Percentiles rank a stretch among this genome's conserved stretches.
phyloP scores from a whole-genome alignment of 2,113 vertebrate genomes.

The Antigone vipio region DNA sequence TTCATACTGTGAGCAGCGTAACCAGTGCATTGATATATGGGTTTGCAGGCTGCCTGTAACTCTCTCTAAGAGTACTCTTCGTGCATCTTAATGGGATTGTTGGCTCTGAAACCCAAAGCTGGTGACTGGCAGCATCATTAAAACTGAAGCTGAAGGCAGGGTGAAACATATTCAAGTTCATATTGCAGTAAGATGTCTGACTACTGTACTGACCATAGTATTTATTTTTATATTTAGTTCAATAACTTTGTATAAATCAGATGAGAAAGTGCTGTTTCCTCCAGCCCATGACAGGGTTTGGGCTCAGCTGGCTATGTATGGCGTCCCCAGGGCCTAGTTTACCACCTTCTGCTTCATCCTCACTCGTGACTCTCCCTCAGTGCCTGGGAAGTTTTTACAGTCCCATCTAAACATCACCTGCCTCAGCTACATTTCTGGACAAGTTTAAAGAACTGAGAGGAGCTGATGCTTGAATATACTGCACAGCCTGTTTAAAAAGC shows the following conservation, averaged over 20 bases:
- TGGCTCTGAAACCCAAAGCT: not conserved
- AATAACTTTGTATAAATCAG: not conserved
- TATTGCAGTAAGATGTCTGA: not conserved
- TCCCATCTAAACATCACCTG: not conserved
- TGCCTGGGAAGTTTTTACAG: not conserved
- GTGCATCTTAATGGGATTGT: not conserved
- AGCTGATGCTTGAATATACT: not conserved
- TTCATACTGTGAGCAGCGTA: not conserved
- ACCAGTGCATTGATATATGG: not conserved
- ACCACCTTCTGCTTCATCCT: not conserved
- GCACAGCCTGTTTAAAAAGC: not conserved
- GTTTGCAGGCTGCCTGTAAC: not conserved
- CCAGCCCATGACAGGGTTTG: no score
- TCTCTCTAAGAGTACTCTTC: not conserved
- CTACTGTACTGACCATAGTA: not conserved
- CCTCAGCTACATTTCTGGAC: not conserved
- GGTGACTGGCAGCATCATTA: not conserved
- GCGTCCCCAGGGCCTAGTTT: not conserved
- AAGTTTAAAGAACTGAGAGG: not conserved
- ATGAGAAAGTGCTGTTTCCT: not conserved
- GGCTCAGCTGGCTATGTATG: not conserved
- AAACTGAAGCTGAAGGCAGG: not conserved
- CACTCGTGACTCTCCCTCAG: rapidly evolving
- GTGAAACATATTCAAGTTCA: not conserved
- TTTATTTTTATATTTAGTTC: not conserved